These are phyloP conservation scores for Prietella phreatophila DNA, from an alignment of 2,113 vertebrate genomes.

Conservation along the genomic window DNA sequence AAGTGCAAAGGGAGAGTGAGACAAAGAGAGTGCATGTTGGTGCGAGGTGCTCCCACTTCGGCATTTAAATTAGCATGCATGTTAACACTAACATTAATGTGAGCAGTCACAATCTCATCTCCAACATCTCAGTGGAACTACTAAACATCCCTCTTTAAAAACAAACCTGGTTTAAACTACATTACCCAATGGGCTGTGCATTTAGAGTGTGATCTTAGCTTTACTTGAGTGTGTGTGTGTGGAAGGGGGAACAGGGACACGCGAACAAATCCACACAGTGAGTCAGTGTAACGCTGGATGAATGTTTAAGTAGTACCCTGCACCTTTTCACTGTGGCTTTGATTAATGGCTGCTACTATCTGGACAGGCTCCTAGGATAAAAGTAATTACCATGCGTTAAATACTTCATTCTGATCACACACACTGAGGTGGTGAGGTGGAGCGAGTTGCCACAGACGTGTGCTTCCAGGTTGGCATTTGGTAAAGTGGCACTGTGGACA, in stretches of 20 bases:
- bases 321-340: slow-evolving; percentile 21
- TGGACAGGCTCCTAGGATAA: slow-evolving; percentile 21
- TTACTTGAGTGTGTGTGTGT: slow-evolving; percentile 8
- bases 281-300: not conserved
- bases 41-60: not conserved
- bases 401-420: slow-evolving; percentile 14
- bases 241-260: not conserved
- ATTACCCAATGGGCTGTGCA: slow-evolving; percentile 52
- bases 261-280: no score
- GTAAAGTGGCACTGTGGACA: not conserved
- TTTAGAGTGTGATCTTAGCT: slow-evolving; percentile 54
- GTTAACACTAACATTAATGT: slow-evolving; percentile 59
- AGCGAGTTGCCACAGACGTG: not conserved
- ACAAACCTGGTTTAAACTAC: slow-evolving; percentile 51
- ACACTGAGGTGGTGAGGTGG: not conserved
- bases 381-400: slow-evolving; percentile 34
- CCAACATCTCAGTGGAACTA: slow-evolving; percentile 35
- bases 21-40: not conserved
- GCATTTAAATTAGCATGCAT: slow-evolving; percentile 3
- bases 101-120: slow-evolving; percentile 51
- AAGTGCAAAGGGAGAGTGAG: not conserved
- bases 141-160: slow-evolving; percentile 47
- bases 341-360: slow-evolving; percentile 37
- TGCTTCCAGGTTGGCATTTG: slow-evolving; percentile 20
- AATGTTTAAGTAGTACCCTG: slow-evolving; percentile 28